phyloP scores from a whole-genome alignment of 2,113 vertebrate species.

The Bufo bufo region DNA sequence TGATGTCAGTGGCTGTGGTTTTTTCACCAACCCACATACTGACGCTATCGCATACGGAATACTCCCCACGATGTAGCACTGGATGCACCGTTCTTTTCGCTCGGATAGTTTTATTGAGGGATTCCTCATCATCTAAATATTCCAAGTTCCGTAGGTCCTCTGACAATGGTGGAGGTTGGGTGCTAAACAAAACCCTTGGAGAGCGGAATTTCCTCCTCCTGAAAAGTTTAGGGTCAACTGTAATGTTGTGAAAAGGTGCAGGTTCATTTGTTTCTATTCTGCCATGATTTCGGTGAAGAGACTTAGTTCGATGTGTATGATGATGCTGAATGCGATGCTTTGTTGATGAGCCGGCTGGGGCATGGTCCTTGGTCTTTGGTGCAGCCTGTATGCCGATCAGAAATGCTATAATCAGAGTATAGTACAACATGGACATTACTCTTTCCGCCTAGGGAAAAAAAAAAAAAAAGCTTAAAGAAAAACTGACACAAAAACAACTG shows the following conservation, averaged over 20 bases:
- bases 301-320: constrained; percentile 66
- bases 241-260: constrained; percentile 72
- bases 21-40: constrained; percentile 92
- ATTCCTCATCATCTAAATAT: constrained; percentile 61
- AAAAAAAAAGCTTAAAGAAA: constrained; percentile 16
- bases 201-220: constrained; percentile 83
- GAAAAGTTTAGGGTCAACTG: constrained; percentile 90
- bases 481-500: background rate
- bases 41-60: constrained; percentile 94
- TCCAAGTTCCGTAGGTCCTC: constrained; percentile 69
- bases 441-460: constrained; percentile 71
- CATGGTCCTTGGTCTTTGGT: constrained; percentile 86
- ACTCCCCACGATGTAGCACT: constrained; percentile 89
- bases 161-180: constrained; percentile 74
- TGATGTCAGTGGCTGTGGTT: constrained; percentile 91
- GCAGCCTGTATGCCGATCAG: constrained; percentile 93
- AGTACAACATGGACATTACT: constrained; percentile 96
- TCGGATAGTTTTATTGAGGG: constrained; percentile 74
- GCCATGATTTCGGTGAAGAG: constrained; percentile 66
- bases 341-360: constrained; percentile 71
- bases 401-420: constrained; percentile 93
- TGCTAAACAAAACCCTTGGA: constrained; percentile 91
- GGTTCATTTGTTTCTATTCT: constrained; percentile 63
- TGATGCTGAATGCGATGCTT: constrained; percentile 64
- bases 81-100: constrained; percentile 77